Evolutionary conservation across 37 sponge, comb jelly and placozoan species (phyloP), one percentile per base, ranked within the genome.

Genomic region (Theonella swinhoei): DNA sequence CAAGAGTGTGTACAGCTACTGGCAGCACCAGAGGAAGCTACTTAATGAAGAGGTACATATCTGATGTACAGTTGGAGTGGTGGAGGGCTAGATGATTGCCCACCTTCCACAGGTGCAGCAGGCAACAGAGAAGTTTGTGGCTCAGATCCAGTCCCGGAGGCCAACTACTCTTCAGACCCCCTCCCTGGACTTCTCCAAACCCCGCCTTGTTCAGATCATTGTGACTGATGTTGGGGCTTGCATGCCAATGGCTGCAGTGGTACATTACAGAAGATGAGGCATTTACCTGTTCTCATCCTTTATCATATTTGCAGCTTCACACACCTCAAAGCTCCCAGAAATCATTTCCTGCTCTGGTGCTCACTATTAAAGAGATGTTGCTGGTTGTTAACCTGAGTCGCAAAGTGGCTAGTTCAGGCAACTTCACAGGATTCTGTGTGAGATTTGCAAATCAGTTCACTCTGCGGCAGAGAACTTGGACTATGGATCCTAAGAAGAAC

Each of bases 221-320:
- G 89, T 95, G 23, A 80, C 59, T 68, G 95, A 95, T 74, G 81
- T 88, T 40, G 95, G 91, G 23, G 85, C 85, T 0, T 95, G 91
- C 37, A 90, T 95, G 87, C 95, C 95, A 1, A 41, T 93, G 0
- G 40, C 76, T 17, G 74, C 82, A 0, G 33, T 76, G 85, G 90
- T 90, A 69, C 68, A 47, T 65, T 22, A 74, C 3, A 70, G 2
- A 24, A 36, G 37, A 30, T 43, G 58, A 3, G 43, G 75, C 41
- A 8, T 39, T 75, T 37, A 72, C 39, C 14, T 39, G 9, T 9
- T 39, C 11, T 11, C 9, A 17, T 54, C 17, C 62, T 25, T 32
- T 76, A 25, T 76, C 58, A 17, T 58, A 9, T 31, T 8, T 47
- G 22, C 74, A 83, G 80, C 64, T 43, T 33, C 42, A 33, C 29